Evolutionary conservation across 2,888 invertebrate genomes (phyloP), one percentile per base, ranked within the genome.

Genomic region (Drosophila siamana): DNA sequence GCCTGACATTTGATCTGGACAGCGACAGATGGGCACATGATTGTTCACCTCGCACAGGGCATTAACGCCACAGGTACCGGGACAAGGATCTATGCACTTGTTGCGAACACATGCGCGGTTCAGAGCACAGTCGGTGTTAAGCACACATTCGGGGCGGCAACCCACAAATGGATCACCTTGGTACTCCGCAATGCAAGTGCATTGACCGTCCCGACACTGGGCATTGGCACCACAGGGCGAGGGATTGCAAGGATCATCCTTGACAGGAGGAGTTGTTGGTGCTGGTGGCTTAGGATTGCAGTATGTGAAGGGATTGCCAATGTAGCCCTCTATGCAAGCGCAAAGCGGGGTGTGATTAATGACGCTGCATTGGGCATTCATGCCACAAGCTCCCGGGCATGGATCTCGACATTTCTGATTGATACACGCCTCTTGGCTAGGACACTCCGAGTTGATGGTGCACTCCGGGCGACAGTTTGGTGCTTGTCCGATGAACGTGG

Each of bases 41-140:
- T 95, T 95, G 83, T 94, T 94, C 2, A 97, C 96, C 48, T 94
- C 94, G 87, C 97, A 97, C 86, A 96, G 94, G 8, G 97, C 97
- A 78, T 95, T 94, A n/a, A 94, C 92, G 6, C 96, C 96, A 91
- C 97, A 95, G 48, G 94, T 95, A 78, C 95, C 95, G 24, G 94
- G 94, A 83, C 96, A 96, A 13, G 96, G 96, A 90, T 96, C 95
- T 5, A 93, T 90, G 88, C 97, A 97, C 92, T 95, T 96, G 86
- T 95, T 95, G 80, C 94, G 93, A 38, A 95, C 93, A 89, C 97
- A 97, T 54, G 96, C 95, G 85, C 93, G 94, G 78, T 95, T 93
- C 64, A 93, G 84, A 0, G 94, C 89, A 90, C 96, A 96, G 77
- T 96, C 96, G 55, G 94, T 94, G 90, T 95, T 97, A 15, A 95